phyloP scores from a whole-genome alignment of 2,113 vertebrate species.

The Butorides virescens region DNA sequence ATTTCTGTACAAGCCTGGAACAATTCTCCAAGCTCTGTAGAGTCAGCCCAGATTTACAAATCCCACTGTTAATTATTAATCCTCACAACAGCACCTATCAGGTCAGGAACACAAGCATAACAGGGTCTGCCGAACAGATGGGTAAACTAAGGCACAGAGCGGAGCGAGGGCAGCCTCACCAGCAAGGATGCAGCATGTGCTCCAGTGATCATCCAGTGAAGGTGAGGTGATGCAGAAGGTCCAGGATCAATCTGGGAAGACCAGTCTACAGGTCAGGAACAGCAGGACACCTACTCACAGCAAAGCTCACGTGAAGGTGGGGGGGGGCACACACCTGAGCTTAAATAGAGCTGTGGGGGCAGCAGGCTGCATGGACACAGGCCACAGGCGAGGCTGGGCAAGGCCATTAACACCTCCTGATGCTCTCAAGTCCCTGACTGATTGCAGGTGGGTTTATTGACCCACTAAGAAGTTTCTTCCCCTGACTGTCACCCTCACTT shows the following conservation, averaged over 20 bases:
- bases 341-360: neutral
- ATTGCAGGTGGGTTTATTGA: neutral
- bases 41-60: neutral
- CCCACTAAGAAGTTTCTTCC: neutral
- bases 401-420: neutral
- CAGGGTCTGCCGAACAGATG: neutral
- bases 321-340: neutral
- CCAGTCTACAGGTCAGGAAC: neutral
- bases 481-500: neutral
- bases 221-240: neutral
- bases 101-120: neutral
- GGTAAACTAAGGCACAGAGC: slow-evolving; percentile 2
- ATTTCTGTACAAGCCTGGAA: neutral
- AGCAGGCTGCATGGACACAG: neutral
- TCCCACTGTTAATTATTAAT: slow-evolving; percentile 27
- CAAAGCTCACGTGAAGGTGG: accelerated
- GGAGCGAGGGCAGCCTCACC: neutral
- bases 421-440: neutral
- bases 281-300: neutral
- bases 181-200: accelerated
- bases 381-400: neutral
- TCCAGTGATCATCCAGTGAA: neutral
- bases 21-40: neutral
- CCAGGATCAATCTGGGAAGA: neutral
- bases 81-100: neutral